A percentile compares a stretch with the other conserved stretches of the same genome.
These are phyloP conservation scores for Ciconia stormi DNA, from an alignment of 2,113 vertebrate genomes.

Conservation along the genomic window DNA sequence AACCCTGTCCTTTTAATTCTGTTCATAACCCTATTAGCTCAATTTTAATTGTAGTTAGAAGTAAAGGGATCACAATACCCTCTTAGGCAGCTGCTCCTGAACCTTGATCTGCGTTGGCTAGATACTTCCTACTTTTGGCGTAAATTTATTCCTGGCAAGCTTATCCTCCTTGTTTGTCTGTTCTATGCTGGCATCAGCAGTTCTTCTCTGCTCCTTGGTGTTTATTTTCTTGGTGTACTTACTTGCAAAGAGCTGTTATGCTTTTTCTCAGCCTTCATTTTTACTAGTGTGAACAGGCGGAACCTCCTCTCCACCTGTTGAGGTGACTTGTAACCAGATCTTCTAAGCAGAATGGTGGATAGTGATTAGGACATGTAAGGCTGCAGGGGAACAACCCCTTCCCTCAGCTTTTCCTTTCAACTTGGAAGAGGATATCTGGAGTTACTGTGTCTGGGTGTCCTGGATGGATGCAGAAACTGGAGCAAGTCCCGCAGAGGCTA, in stretches of 20 bases:
- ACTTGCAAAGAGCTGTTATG: neutral
- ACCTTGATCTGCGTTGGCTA: neutral
- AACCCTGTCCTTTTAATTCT: neutral
- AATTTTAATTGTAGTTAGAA: neutral
- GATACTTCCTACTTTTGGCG: neutral
- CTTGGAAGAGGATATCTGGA: neutral
- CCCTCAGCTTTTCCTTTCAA: neutral
- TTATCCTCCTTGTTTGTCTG: neutral
- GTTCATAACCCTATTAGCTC: neutral
- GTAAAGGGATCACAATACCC: neutral
- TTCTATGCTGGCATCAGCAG: constrained; percentile 25
- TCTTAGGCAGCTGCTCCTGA: neutral
- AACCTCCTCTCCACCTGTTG: neutral
- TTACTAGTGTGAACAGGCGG: neutral
- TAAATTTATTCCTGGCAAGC: constrained; percentile 9
- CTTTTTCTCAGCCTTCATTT: neutral
- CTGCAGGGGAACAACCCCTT: neutral
- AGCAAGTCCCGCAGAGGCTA: neutral
- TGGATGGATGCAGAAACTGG: neutral
- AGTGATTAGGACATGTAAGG: neutral
- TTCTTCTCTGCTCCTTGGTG: neutral
- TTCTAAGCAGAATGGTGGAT: neutral
- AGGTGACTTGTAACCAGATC: neutral
- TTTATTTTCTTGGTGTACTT: neutral
- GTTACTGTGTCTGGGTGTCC: neutral